Evolutionary conservation across 2,113 vertebrate genomes (phyloP).

Genomic region (Scytalopus superciliaris): DNA sequence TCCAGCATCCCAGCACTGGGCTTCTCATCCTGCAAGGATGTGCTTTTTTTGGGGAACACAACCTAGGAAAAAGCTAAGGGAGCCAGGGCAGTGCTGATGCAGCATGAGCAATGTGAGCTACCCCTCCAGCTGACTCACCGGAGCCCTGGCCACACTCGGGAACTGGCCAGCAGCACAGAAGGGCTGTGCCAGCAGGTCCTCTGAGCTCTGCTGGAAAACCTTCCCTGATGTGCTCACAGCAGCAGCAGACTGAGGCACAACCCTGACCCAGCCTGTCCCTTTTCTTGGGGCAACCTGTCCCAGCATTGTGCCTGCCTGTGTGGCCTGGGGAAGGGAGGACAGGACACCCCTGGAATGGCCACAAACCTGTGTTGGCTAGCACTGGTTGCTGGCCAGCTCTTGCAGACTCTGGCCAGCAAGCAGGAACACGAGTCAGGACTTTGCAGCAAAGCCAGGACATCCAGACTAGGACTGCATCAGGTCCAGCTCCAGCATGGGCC

Average conservation of each 20-base stretch:
- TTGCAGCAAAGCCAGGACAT: neutral
- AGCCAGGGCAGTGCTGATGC: neutral
- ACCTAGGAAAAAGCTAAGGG: neutral
- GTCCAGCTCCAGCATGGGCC: neutral
- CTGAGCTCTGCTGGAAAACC: neutral
- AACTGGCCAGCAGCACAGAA: neutral
- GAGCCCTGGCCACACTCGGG: rapidly evolving
- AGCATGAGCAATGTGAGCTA: neutral
- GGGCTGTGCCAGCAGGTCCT: constrained; percentile 9
- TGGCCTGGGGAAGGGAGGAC: neutral
- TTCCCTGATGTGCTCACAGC: rapidly evolving
- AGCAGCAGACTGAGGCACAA: neutral
- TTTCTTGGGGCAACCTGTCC: neutral
- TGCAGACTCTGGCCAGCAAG: neutral
- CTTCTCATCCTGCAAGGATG: neutral
- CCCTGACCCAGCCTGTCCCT: neutral
- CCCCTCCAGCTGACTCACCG: neutral
- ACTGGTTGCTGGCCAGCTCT: neutral
- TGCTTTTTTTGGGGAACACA: neutral
- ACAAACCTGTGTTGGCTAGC: rapidly evolving
- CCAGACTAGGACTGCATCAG: neutral
- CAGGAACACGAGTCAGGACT: neutral
- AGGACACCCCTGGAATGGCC: rapidly evolving
- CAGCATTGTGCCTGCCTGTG: rapidly evolving
- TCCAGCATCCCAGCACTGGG: rapidly evolving